phyloP scores from a whole-genome alignment of 37 sponge, comb jelly and placozoan genomes.

The Lycopodina hypogea region DNA sequence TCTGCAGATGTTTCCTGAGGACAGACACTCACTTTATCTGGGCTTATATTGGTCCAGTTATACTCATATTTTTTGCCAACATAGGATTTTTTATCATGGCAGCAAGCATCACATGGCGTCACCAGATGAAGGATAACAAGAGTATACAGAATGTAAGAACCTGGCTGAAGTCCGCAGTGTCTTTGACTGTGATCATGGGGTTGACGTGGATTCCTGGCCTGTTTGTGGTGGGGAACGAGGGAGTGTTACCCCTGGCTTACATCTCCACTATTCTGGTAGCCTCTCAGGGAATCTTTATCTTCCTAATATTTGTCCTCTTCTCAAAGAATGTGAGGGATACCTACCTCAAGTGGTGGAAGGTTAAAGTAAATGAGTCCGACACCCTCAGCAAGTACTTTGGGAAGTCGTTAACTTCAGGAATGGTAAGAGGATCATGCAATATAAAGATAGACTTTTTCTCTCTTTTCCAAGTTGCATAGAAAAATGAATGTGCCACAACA shows the following conservation, averaged over 20 bases:
- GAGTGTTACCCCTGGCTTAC: constrained; percentile 23
- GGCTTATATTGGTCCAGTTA: constrained; percentile 55
- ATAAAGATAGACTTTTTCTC: no score
- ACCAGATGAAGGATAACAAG: constrained; percentile 6
- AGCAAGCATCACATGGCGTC: constrained; percentile 33
- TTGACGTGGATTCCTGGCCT: constrained; percentile 59
- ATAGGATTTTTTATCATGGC: constrained; percentile 54
- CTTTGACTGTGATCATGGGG: constrained; percentile 53
- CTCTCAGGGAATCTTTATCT: constrained; percentile 50
- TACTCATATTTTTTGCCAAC: constrained; percentile 50
- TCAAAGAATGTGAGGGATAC: constrained; percentile 32
- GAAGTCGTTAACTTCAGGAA: not conserved
- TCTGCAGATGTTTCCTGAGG: constrained; percentile 50
- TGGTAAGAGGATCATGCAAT: no score
- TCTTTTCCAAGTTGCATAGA: no score
- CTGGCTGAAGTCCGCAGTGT: constrained; percentile 45
- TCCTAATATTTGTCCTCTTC: constrained; percentile 30
- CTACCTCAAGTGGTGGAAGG: constrained; percentile 40
- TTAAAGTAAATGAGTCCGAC: constrained; percentile 21
- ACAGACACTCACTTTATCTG: constrained; percentile 37
- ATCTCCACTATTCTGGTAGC: constrained; percentile 50
- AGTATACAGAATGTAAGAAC: not conserved
- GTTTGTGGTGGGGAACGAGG: constrained; percentile 13
- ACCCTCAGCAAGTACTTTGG: constrained; percentile 21
- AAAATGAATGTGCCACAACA: no score